Evolutionary conservation across 1,140 invertebrate species (phyloP).

Genomic region (Sweltsa coloradensis): DNA sequence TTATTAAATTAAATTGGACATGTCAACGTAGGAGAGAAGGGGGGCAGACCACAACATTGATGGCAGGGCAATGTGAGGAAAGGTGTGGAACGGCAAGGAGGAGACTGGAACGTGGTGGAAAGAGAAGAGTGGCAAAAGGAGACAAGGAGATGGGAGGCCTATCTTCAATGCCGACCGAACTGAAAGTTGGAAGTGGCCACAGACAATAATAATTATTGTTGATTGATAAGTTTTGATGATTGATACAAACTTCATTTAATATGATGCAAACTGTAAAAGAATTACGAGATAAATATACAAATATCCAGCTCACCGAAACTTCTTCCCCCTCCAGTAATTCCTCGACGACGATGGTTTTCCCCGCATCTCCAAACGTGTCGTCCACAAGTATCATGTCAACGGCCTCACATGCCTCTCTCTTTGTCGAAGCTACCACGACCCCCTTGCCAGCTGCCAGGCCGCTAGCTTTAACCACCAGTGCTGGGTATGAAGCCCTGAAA

Average conservation of each 20-base stretch:
- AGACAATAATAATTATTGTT: neutral
- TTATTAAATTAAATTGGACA: too few species aligned
- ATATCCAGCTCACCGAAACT: conserved; percentile 59
- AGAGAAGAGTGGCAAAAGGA: too few species aligned
- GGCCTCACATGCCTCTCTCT: conserved; percentile 64
- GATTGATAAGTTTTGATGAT: neutral
- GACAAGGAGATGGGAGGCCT: too few species aligned
- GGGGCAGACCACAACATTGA: too few species aligned
- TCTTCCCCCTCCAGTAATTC: conserved; percentile 87
- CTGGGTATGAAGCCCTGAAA: conserved; percentile 54
- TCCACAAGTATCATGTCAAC: conserved; percentile 66
- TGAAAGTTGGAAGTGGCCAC: too few species aligned
- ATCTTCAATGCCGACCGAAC: too few species aligned
- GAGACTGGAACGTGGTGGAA: too few species aligned
- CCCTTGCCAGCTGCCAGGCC: conserved; percentile 95
- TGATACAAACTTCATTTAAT: neutral
- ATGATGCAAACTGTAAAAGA: neutral
- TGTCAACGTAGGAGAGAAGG: too few species aligned
- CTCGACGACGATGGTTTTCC: conserved; percentile 76
- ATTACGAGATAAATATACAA: conserved; percentile 1
- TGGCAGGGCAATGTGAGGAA: too few species aligned
- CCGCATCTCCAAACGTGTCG: conserved; percentile 71
- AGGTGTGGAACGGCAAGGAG: too few species aligned
- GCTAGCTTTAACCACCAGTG: conserved; percentile 86
- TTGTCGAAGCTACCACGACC: conserved; percentile 70